Base-by-base conservation (phyloP, 23 tunicate species). In the Clavelina lepadiformis region DNA sequence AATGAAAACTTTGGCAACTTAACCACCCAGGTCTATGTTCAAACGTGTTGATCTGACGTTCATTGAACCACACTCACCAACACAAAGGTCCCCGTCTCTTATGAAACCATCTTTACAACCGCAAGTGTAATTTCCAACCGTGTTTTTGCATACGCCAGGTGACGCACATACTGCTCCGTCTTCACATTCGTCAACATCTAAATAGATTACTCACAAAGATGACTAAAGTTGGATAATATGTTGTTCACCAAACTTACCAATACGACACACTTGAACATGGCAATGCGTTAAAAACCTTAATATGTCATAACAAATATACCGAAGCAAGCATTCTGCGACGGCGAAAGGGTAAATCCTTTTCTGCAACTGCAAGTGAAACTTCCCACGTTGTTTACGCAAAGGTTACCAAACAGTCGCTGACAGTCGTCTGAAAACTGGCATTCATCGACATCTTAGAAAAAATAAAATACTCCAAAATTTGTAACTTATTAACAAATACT, bases 181-280 rank as follows among this genome's bases (percentile, higher is more conserved):
- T 61, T 38, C 28, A 44, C 96, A 87, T 59, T 87, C 96, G 37
- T 87, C 73, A 51, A 87, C 46, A 46, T 87, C 96, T 87, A 4
- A 28, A 78, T n/a, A n/a, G n/a, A n/a, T n/a, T n/a, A n/a, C n/a
- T n/a, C n/a, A n/a, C n/a, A n/a, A n/a, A n/a, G n/a, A n/a, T n/a
- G n/a, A n/a, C n/a, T n/a, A n/a, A n/a, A n/a, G n/a, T n/a, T n/a
- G n/a, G n/a, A n/a, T n/a, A n/a, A n/a, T n/a, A n/a, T n/a, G n/a
- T n/a, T n/a, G n/a, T n/a, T n/a, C n/a, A n/a, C n/a, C n/a, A n/a
- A n/a, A n/a, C n/a, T n/a, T n/a, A n/a, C n/a, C n/a, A n/a, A n/a
- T n/a, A n/a, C n/a, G n/a, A n/a, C n/a, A n/a, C n/a, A n/a, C n/a
- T n/a, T n/a, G n/a, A n/a, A n/a, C n/a, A n/a, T n/a, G n/a, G n/a